Evolutionary conservation across 1,140 invertebrate genomes (phyloP).

Genomic region (Sitobion miscanthi): DNA sequence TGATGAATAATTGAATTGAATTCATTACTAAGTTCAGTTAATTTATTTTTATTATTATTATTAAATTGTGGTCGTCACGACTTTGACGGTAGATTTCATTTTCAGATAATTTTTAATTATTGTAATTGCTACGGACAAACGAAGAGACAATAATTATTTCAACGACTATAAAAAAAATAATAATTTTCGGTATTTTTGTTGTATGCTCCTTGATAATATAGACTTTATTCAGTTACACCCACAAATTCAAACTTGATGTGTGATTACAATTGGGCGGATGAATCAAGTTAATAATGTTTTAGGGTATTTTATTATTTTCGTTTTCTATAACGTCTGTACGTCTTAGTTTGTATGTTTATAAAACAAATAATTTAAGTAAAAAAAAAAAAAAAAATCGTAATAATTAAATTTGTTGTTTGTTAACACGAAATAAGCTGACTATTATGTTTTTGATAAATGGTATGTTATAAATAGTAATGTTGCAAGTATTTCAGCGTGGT

Average conservation of each 20-base stretch:
- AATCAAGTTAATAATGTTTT: background rate
- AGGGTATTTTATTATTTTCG: background rate
- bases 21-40: background rate
- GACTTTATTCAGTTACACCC: background rate
- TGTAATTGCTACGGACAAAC: background rate
- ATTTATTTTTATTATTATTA: background rate
- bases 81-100: background rate
- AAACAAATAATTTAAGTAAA: too few species aligned
- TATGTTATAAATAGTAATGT: background rate
- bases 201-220: background rate
- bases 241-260: background rate
- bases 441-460: background rate
- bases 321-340: background rate
- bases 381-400: background rate
- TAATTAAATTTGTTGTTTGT: background rate
- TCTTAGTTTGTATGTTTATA: background rate
- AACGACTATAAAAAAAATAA: background rate
- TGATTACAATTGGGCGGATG: background rate
- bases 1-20: background rate
- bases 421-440: background rate
- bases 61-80: background rate
- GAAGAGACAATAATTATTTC: background rate
- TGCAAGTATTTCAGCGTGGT: too few species aligned
- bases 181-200: background rate
- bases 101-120: background rate